A percentile compares a stretch with the other conserved stretches of the same genome.
Conservation (phyloP, 2,888 invertebrate species). For the Brenthis ino region DNA sequence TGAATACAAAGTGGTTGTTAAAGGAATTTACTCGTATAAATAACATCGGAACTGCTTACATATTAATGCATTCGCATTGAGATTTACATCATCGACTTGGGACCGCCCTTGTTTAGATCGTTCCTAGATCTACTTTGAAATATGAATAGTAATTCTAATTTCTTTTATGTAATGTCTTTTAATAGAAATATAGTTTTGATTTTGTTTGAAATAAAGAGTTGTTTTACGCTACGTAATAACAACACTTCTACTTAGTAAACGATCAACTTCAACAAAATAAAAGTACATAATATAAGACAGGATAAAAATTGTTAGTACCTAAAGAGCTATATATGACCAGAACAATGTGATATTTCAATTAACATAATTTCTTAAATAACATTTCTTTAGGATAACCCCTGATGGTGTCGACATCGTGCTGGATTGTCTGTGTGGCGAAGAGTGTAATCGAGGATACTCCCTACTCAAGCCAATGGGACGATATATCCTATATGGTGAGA, state of each 20-base stretch:
- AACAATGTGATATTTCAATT: too few relatives aligned
- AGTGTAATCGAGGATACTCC: conserved; percentile 91
- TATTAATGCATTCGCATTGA: conserved; percentile 28
- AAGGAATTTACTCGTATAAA: conserved; percentile 9
- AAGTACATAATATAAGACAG: too few relatives aligned
- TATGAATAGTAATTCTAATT: conserved; percentile 11
- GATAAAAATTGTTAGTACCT: not conserved
- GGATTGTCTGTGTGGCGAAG: conserved; percentile 94
- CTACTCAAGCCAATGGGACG: conserved; percentile 94
- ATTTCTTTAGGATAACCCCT: conserved; percentile 82
- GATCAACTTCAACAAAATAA: too few relatives aligned
- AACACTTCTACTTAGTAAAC: too few relatives aligned
- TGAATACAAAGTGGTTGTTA: conserved; percentile 32
- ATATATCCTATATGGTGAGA: conserved; percentile 91
- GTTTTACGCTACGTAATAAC: not conserved
- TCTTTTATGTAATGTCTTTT: not conserved
- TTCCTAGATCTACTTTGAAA: conserved; percentile 4
- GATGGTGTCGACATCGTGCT: conserved; percentile 93
- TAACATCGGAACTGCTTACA: conserved; percentile 28
- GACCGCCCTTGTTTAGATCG: conserved; percentile 26
- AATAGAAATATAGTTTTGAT: not conserved
- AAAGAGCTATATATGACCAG: not conserved
- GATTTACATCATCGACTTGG: conserved; percentile 27
- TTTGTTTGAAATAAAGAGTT: not conserved
- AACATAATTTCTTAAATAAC: not conserved